Evolutionary conservation across 2,113 vertebrate genomes (phyloP).

Genomic region (Brachyhypopomus occidentalis): DNA sequence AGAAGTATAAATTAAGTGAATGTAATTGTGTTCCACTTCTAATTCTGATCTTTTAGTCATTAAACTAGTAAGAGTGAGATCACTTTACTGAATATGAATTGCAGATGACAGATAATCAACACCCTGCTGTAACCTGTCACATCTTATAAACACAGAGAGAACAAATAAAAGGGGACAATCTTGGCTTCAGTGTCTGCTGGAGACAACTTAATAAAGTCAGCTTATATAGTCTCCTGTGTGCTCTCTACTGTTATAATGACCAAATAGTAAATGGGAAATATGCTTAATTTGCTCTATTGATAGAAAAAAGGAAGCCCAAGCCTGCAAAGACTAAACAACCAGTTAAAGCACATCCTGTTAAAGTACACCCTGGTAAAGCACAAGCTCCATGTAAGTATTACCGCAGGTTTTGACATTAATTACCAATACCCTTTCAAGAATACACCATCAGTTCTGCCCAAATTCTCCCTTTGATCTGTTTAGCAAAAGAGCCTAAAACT

Average conservation of each 20-base stretch:
- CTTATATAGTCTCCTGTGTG: neutral
- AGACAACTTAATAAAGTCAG: neutral
- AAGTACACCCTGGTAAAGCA: slow-evolving; percentile 18
- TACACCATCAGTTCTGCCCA: no score
- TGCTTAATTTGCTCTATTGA: slow-evolving; percentile 14
- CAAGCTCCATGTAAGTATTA: slow-evolving; percentile 26
- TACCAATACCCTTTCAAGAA: neutral
- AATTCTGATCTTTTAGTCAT: neutral
- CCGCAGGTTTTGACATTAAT: slow-evolving; percentile 8
- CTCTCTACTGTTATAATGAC: neutral
- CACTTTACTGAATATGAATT: neutral
- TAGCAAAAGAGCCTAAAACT: neutral
- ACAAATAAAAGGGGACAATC: neutral
- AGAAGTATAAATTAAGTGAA: neutral
- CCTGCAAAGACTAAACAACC: slow-evolving; percentile 20
- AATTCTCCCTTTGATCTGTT: neutral
- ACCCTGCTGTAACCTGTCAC: neutral
- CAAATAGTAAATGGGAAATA: neutral
- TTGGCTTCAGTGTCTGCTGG: neutral
- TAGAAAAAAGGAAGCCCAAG: slow-evolving; percentile 36
- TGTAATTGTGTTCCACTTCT: neutral
- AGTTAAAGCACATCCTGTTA: neutral
- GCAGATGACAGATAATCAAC: slow-evolving; percentile 11
- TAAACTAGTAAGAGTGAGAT: neutral
- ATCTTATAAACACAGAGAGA: slow-evolving; percentile 8